Evolutionary conservation across 2,113 vertebrate genomes (phyloP).

Genomic region (Corydoras sp.): DNA sequence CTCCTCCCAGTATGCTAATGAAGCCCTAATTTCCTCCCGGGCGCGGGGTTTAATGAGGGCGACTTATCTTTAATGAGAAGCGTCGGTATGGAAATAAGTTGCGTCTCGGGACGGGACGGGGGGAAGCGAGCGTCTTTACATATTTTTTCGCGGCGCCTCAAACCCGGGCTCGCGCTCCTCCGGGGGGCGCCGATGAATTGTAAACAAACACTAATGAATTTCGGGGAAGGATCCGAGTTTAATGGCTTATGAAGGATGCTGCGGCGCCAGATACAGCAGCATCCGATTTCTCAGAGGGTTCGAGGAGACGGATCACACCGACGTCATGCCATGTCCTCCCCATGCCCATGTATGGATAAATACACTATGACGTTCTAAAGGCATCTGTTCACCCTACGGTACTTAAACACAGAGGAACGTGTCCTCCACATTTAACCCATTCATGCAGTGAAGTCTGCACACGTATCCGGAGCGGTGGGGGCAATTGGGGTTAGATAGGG

Average conservation of each 20-base stretch:
- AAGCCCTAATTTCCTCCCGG: constrained; percentile 65
- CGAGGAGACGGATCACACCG: too few species aligned
- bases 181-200: constrained; percentile 45
- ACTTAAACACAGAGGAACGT: too few species aligned
- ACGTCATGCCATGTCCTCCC: too few species aligned
- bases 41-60: constrained; percentile 65
- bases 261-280: background rate
- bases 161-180: constrained; percentile 59
- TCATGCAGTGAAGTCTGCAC: too few species aligned
- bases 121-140: constrained; percentile 61
- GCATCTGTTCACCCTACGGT: too few species aligned
- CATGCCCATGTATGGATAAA: too few species aligned
- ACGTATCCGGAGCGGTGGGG: too few species aligned
- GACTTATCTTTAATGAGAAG: constrained; percentile 49
- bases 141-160: constrained; percentile 59
- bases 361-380: too few species aligned
- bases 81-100: constrained; percentile 66
- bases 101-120: constrained; percentile 51
- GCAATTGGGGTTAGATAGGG: too few species aligned
- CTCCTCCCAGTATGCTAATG: constrained; percentile 66
- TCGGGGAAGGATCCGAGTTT: background rate
- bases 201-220: constrained; percentile 30
- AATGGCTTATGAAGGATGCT: background rate
- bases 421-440: too few species aligned
- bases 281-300: too few species aligned